A percentile compares a stretch with the other conserved stretches of the same genome.
Evolutionary conservation across 2,888 invertebrate species (phyloP).

Genomic region (Dichetophora obliterata): DNA sequence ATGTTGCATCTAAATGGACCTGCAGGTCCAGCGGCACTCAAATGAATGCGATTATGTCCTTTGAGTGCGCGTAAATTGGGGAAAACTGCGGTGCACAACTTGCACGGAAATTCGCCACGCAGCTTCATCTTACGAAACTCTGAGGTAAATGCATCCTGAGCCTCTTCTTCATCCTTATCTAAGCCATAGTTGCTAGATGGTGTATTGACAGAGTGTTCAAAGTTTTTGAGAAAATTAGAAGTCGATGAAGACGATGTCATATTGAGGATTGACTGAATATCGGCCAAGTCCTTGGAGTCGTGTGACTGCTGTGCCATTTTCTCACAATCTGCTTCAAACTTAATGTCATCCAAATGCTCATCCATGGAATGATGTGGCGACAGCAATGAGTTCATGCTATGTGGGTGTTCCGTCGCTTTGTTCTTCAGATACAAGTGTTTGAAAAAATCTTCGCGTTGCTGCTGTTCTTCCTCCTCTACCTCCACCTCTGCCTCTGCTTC

Average conservation of each 20-base stretch:
- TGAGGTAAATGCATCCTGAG: conserved; percentile 86
- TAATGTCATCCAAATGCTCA: conserved; percentile 49
- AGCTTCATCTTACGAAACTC: conserved; percentile 91
- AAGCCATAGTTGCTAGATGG: conserved; percentile 68
- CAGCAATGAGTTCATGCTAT: conserved; percentile 56
- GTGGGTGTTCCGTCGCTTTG: conserved; percentile 72
- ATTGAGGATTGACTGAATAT: conserved; percentile 86
- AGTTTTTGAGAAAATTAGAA: conserved; percentile 76
- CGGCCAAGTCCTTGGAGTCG: conserved; percentile 83
- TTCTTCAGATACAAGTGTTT: conserved; percentile 84
- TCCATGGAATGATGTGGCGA: conserved; percentile 49
- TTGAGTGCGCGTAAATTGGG: conserved; percentile 91
- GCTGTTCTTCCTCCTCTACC: conserved; percentile 43
- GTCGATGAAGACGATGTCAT: conserved; percentile 76
- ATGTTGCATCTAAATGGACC: conserved; percentile 93
- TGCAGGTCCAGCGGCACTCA: conserved; percentile 78
- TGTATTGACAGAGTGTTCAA: conserved; percentile 70
- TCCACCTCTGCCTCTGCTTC: conserved; percentile 36
- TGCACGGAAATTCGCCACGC: conserved; percentile 90
- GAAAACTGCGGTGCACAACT: conserved; percentile 88
- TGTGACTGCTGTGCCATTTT: conserved; percentile 59
- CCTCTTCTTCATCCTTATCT: conserved; percentile 77
- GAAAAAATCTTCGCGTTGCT: conserved; percentile 81
- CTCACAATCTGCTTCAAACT: conserved; percentile 54
- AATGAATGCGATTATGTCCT: conserved; percentile 89